These are phyloP conservation scores for Drosophila lowei DNA, from an alignment of 1,140 invertebrate species.

Conservation along the genomic window DNA sequence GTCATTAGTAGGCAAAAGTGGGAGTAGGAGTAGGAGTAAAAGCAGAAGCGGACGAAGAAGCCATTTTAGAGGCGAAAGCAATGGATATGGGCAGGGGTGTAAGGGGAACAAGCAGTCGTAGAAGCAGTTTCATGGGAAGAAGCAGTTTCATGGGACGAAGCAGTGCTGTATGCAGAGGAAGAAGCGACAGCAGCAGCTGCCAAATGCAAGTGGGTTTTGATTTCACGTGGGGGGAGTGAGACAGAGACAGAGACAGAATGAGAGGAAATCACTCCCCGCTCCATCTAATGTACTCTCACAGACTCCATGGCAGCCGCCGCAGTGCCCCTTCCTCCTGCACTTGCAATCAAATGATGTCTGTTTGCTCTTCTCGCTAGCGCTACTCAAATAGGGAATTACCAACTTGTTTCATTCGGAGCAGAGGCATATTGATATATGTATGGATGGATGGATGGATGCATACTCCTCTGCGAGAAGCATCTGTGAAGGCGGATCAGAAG, in stretches of 20 bases:
- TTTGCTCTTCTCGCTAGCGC: constrained; percentile 44
- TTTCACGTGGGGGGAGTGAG: constrained; percentile 38
- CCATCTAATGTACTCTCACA: background rate
- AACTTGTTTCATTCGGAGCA: constrained; percentile 14
- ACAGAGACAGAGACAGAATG: background rate
- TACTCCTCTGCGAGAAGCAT: no score
- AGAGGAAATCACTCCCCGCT: background rate
- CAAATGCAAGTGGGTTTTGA: constrained; percentile 52
- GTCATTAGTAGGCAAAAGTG: constrained; percentile 33
- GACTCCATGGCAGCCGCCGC: background rate
- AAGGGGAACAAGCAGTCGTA: no score
- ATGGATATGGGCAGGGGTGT: no score
- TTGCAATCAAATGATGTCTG: constrained; percentile 52
- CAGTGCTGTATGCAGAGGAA: background rate
- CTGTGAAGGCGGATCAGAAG: constrained; percentile 38
- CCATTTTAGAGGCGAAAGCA: no score
- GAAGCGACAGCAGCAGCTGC: constrained; percentile 34
- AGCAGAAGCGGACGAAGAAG: no score
- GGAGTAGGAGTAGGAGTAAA: no score
- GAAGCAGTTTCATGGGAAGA: no score
- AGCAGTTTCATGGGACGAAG: no score
- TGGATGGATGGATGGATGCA: background rate
- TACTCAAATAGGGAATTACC: constrained; percentile 60
- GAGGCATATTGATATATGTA: constrained; percentile 39
- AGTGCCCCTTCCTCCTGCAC: constrained; percentile 17